Base-by-base conservation (phyloP, 2,113 vertebrate genomes). In the Amblyopsis rosae region DNA sequence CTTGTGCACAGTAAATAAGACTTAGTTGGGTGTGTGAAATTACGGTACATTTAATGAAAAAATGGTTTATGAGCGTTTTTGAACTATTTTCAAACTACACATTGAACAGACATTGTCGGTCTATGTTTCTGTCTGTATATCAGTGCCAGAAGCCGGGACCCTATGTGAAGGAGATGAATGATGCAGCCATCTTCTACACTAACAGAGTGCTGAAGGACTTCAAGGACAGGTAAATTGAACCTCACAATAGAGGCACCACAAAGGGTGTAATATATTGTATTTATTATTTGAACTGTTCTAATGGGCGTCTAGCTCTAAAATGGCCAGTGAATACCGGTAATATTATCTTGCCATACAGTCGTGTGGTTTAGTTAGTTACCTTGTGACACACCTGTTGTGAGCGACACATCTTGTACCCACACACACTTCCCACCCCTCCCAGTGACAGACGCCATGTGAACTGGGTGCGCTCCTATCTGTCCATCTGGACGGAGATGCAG, bases 151-250 rank as follows among this genome's bases (percentile, higher is more conserved):
- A 97, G 88, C 98, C 98, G 10, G 96, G 95, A 54, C 96, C 95
- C 49, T 99, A 97, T 80, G 97, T 99, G 89, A 99, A 99, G 91
- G 98, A 99, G 93, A 98, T 99, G 98, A 98, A 96, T 12, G 97
- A 99, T 62, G 95, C 97, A 3, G 98, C 97, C 77, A 97, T 94
- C 61, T 99, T 99, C 90, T 99, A 99, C 89, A 98, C 98, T 82
- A 99, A 99, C 94, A 94, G 98, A 91, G 97, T 99, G 55, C 90
- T 99, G 72, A 99, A 99, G 87, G 96, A 98, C 89, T 98, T 95
- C 93, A 99, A 99, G 84, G 93, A 97, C 86, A 95, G 76, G 98
- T 98, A 94, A 62, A 1, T 58, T 5, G 51, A 15, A 53, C 12
- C 6, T 41, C 35, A 41, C 35, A 41, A 41, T 41, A 41, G 35